Base-by-base conservation (phyloP, 2,888 invertebrate species). In the Camptogramma bilineatum region DNA sequence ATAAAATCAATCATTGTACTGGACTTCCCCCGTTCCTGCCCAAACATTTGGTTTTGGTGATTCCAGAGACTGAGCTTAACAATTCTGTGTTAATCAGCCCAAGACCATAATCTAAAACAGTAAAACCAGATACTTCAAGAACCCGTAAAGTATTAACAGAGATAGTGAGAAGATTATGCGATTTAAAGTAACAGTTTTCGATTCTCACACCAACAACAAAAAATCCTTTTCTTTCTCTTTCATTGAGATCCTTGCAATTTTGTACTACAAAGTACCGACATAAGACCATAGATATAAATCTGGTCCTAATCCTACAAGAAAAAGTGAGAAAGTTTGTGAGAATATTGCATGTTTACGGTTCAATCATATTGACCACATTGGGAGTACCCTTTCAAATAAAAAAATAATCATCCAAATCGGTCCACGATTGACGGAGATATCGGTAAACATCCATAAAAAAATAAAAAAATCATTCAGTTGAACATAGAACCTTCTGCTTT, bases 221-320 rank as follows among this genome's bases (percentile, higher is more conserved):
- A 58, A 63, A 64, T 50, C 44, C 52, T 46, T 51, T 39, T 48
- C 60, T 52, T 57, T 58, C 61, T 39, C 62, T 58, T 62, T 66
- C 66, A 66, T 66, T 42, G 51, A 65, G 52, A 13, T 58, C 54
- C 54, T 59, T 50, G 56, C 61, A 59, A 54, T 31, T 65, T 52
- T 57, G 64, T 42, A 52, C 54, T 19, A 52, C 47, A 69, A 72
- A 70, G 71, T 65, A 48, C 72, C 72, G 69, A 70, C 70, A 67
- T 34, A 68, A 58, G 58, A 28, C 56, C 57, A 28, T 24, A 51
- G 50, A 46, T 28, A 17, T 58, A 17, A 17, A 58, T 28, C 44
- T 4, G 17, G 44, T 21, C 5, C 63, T 78, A 73, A 76, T 74
- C 75, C 34, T 34, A 34, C 34, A 3, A 28, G 28, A 28, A 28